Evolutionary conservation across 2,888 invertebrate genomes (phyloP), one percentile per base, ranked within the genome.

Genomic region (Petrophora chlorosata): DNA sequence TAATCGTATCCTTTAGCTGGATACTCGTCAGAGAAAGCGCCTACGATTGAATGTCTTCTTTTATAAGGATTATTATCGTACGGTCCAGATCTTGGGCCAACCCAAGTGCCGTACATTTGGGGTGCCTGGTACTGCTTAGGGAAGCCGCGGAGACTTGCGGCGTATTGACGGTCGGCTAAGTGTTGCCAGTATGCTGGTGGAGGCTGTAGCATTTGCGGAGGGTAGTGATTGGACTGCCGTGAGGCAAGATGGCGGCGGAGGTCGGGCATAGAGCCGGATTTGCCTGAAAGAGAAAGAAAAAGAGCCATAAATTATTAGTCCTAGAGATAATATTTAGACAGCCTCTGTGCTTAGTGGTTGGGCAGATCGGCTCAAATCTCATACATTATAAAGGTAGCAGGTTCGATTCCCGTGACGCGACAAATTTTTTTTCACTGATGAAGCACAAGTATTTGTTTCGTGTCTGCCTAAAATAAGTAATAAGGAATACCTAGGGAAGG

Each of bases 31-130:
- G 75, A 81, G 75, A 92, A 91, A 2, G 92, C 90, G 40, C 90
- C 90, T 28, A 86, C 90, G 26, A 91, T 76, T 26, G 90, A 92
- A 70, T 91, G 92, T 67, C 92, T 78, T 55, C 92, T 79, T 60
- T 91, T 91, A 76, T 90, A 86, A 4, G 90, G 87, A 71, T 90
- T 85, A 71, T 90, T 85, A 46, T 91, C 91, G 76, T 87, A 88
- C 1, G 85, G 85, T 4, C 84, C 82, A 5, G 87, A 78, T 61
- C 91, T 75, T 1, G 88, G 90, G 7, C 89, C 89, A 12, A 90
- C 86, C 86, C 89, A 89, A 2, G 90, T 90, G 4, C 88, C 89
- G 61, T 83, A 89, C 61, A 76, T 75, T 45, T 86, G 88, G 0
- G 79, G 80, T 1, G 69, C 61, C 22, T 69, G 70, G 63, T 76